These are phyloP conservation scores for Tapera naevia DNA, from an alignment of 2,797 vertebrate genomes.

Conservation along the genomic window DNA sequence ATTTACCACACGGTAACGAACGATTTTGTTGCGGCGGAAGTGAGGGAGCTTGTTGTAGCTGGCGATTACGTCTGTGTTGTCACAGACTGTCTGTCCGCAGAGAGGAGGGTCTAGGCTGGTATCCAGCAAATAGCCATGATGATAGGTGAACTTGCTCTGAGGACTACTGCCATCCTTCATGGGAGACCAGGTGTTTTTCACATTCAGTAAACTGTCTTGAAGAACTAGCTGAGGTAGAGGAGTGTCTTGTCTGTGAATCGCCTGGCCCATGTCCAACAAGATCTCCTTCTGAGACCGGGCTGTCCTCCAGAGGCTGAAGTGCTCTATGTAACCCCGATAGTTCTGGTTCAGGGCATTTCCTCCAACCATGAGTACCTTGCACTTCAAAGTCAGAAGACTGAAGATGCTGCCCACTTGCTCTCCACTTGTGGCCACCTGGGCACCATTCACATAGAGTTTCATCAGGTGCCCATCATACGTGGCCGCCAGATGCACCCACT, in stretches of 20 bases:
- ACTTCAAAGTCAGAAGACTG: conserved; percentile 93
- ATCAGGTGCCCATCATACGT: conserved; percentile 91
- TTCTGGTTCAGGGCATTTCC: conserved; percentile 93
- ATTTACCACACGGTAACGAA: conserved; percentile 94
- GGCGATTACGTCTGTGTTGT: conserved; percentile 89
- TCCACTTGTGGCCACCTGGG: conserved; percentile 91
- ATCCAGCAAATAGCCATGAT: conserved; percentile 83
- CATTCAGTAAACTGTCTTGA: conserved; percentile 91
- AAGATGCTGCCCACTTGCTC: conserved; percentile 95
- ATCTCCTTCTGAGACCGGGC: conserved; percentile 90
- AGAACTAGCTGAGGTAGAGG: conserved; percentile 91
- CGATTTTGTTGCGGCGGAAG: conserved; percentile 88
- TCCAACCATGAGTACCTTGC: conserved; percentile 96
- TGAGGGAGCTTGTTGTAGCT: conserved; percentile 91
- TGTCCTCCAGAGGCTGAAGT: conserved; percentile 90
- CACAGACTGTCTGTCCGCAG: conserved; percentile 94
- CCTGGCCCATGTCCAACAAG: conserved; percentile 86
- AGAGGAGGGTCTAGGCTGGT: conserved; percentile 90
- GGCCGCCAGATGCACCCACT: conserved; percentile 91
- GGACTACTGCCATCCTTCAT: conserved; percentile 83
- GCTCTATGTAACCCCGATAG: conserved; percentile 90
- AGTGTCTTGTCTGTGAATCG: conserved; percentile 74
- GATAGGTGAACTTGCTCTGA: conserved; percentile 74
- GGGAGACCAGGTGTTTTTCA: conserved; percentile 86
- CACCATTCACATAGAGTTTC: conserved; percentile 95